phyloP scores from a whole-genome alignment of 2,797 vertebrate species.

The Syncerus caffer region DNA sequence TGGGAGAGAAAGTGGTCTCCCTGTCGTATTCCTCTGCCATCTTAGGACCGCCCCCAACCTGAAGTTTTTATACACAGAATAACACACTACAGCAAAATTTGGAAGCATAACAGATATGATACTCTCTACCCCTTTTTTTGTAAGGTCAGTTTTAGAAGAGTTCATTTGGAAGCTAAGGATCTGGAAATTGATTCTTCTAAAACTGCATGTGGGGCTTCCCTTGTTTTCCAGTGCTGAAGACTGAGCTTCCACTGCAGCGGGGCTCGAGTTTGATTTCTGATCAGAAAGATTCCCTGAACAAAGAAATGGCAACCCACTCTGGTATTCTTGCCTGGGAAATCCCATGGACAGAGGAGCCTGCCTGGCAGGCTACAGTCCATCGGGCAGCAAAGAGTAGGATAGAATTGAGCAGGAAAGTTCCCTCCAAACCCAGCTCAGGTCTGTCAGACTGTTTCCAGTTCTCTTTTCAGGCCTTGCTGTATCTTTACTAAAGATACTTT shows the following conservation, averaged over 20 bases:
- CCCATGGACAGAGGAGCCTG: not conserved
- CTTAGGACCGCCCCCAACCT: not conserved
- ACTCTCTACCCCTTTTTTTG: not conserved
- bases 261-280: not conserved
- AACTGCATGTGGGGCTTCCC: not conserved
- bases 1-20: not conserved
- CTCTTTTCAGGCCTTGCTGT: not conserved
- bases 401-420: not conserved
- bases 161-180: not conserved
- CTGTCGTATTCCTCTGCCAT: not conserved
- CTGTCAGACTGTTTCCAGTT: not conserved
- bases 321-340: not conserved
- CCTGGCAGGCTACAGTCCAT: not conserved
- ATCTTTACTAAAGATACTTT: conserved; percentile 9
- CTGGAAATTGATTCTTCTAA: not conserved
- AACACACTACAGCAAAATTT: not conserved
- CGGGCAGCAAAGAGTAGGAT: not conserved
- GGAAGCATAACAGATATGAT: not conserved
- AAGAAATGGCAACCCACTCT: not conserved
- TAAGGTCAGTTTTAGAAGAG: not conserved
- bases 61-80: not conserved
- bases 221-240: not conserved
- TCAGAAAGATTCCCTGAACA: not conserved
- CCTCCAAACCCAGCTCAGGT: not conserved
- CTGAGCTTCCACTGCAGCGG: not conserved